These are phyloP conservation scores for Chiloscyllium punctatum DNA, from an alignment of 2,797 vertebrate species.

Conservation along the genomic window DNA sequence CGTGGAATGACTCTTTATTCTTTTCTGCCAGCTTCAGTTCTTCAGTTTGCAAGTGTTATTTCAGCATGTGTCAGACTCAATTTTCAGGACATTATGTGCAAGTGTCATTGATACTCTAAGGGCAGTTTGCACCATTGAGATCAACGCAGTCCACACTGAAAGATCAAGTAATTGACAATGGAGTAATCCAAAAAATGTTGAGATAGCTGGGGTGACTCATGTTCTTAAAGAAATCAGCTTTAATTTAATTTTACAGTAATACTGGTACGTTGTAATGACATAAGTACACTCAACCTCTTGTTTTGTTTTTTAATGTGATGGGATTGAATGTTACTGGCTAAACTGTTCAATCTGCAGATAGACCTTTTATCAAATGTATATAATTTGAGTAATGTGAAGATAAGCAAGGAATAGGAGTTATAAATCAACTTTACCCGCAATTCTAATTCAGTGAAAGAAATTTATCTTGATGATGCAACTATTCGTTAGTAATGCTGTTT, in stretches of 20 bases:
- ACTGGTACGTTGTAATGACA: neutral
- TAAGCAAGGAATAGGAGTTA: conserved; percentile 28
- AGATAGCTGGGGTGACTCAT: neutral
- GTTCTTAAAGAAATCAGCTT: neutral
- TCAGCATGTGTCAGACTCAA: conserved; percentile 32
- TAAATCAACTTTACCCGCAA: conserved; percentile 29
- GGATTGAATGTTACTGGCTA: neutral
- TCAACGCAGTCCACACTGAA: neutral
- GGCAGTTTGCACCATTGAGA: neutral
- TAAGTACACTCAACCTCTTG: neutral
- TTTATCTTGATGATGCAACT: conserved; percentile 1
- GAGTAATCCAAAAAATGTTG: conserved; percentile 6
- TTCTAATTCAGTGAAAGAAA: conserved; percentile 18
- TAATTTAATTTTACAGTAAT: neutral
- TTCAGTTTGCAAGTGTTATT: neutral
- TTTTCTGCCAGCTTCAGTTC: neutral
- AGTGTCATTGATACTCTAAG: neutral
- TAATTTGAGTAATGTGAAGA: conserved; percentile 16
- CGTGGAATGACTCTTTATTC: no score
- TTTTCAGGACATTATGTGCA: neutral
- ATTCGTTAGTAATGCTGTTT: conserved; percentile 28
- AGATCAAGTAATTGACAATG: neutral
- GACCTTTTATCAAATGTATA: neutral
- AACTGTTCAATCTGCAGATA: neutral
- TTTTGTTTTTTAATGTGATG: neutral